A percentile compares a stretch with the other conserved stretches of the same genome.
These are phyloP conservation scores for Neoaliturus tenellus DNA, from an alignment of 2,888 invertebrate genomes.

Conservation along the genomic window DNA sequence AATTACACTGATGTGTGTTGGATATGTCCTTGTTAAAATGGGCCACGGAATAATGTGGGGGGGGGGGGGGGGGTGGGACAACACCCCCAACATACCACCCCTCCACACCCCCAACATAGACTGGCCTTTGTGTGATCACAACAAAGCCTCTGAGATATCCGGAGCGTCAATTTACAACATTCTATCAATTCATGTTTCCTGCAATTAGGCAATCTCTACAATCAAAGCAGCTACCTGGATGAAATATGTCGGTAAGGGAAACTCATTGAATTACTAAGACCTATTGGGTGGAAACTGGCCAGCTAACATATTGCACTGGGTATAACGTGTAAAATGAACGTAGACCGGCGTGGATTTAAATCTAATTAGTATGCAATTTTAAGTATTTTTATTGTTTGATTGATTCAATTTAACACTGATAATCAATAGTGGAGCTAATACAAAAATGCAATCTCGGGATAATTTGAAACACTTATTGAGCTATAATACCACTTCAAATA, in stretches of 20 bases:
- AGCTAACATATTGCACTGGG: too few species aligned
- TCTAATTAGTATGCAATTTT: too few species aligned
- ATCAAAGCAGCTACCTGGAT: background rate
- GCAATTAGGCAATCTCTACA: background rate
- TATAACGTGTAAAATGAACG: too few species aligned
- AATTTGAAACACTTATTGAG: too few species aligned
- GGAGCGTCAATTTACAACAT: conserved; percentile 11
- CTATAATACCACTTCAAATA: too few species aligned
- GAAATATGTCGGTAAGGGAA: background rate
- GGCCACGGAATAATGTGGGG: background rate
- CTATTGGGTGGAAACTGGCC: too few species aligned
- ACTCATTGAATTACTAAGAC: background rate
- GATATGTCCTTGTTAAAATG: conserved; percentile 1
- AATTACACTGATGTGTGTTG: background rate
- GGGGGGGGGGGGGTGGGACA: background rate
- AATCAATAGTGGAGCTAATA: too few species aligned
- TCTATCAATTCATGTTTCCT: conserved; percentile 13
- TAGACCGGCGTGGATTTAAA: too few species aligned
- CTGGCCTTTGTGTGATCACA: background rate
- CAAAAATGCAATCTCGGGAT: too few species aligned
- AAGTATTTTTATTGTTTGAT: too few species aligned
- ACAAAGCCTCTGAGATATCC: conserved; percentile 6
- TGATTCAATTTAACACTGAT: too few species aligned
- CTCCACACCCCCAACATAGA: background rate
- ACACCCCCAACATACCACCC: background rate